Percentiles rank a stretch among this genome's conserved stretches.
Evolutionary conservation across 2,797 vertebrate species (phyloP).

Genomic region (Acrossocheilus fasciatus): DNA sequence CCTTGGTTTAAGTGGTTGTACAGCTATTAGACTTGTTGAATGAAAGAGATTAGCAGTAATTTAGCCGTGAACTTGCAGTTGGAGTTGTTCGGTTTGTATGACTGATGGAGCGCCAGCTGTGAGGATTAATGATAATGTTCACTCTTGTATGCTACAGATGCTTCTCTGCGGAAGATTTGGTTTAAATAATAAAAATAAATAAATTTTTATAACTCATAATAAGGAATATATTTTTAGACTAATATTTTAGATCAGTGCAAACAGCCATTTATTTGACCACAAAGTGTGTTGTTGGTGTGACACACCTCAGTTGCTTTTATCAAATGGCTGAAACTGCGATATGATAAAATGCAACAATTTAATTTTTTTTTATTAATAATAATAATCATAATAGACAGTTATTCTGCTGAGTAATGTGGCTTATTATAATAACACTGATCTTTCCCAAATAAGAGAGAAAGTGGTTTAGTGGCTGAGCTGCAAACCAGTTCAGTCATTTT

Average conservation of each 20-base stretch:
- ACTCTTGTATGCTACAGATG: not conserved
- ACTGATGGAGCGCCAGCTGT: conserved; percentile 45
- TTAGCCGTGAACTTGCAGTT: conserved; percentile 41
- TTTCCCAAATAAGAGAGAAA: not conserved
- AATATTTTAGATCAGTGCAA: not conserved
- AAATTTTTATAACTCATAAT: not conserved
- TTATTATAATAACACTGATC: not conserved
- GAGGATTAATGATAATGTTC: conserved; percentile 35
- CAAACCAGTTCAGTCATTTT: no score
- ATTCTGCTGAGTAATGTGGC: not conserved
- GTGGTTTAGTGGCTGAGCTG: not conserved
- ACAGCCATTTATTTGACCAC: not conserved
- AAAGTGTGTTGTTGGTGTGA: not conserved
- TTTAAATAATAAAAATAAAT: not conserved
- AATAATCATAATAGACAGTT: not conserved
- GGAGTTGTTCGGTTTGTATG: conserved; percentile 37
- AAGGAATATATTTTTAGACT: not conserved
- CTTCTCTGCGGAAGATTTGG: not conserved
- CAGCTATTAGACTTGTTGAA: conserved; percentile 47
- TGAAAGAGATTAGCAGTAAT: conserved; percentile 49
- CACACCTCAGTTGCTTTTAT: not conserved
- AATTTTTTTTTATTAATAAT: not conserved
- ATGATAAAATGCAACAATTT: not conserved
- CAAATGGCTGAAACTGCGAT: not conserved
- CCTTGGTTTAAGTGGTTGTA: conserved; percentile 44